These are phyloP conservation scores for Calcarius ornatus DNA, from an alignment of 2,113 vertebrate genomes.

Conservation along the genomic window DNA sequence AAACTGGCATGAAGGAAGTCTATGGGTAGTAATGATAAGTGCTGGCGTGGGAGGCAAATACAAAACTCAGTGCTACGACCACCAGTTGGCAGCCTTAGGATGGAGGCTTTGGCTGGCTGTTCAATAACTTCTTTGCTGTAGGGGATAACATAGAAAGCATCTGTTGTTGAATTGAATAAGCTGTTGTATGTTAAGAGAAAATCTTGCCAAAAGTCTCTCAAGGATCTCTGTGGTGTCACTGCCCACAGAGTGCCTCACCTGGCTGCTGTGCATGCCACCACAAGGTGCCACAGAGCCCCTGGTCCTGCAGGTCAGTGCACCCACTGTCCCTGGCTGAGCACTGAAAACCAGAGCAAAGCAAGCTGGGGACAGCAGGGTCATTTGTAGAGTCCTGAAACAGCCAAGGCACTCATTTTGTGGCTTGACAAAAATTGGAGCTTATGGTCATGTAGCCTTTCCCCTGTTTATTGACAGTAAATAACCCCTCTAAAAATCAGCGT, in stretches of 20 bases:
- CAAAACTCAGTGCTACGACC: fast-evolving
- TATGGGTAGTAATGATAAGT: neutral
- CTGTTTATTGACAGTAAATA: neutral
- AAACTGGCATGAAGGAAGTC: neutral
- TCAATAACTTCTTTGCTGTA: neutral
- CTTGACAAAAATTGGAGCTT: neutral
- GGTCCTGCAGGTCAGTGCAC: fast-evolving
- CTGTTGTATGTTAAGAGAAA: neutral
- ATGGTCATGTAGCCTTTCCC: neutral
- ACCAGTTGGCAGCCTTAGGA: neutral
- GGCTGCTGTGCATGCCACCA: fast-evolving
- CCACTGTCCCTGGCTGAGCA: neutral
- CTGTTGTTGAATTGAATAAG: neutral
- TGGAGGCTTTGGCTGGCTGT: neutral
- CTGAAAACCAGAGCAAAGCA: neutral
- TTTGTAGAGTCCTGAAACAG: neutral
- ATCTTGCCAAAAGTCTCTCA: neutral
- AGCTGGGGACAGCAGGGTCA: neutral
- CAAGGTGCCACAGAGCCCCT: neutral
- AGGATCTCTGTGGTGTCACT: neutral
- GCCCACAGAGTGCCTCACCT: neutral
- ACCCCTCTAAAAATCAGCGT: fast-evolving
- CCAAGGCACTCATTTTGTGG: neutral
- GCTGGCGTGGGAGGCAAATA: neutral
- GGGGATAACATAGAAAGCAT: neutral